Percentiles rank a stretch among this genome's conserved stretches.
Conservation (phyloP, 2,888 invertebrate species). For the Agriopis marginaria region DNA sequence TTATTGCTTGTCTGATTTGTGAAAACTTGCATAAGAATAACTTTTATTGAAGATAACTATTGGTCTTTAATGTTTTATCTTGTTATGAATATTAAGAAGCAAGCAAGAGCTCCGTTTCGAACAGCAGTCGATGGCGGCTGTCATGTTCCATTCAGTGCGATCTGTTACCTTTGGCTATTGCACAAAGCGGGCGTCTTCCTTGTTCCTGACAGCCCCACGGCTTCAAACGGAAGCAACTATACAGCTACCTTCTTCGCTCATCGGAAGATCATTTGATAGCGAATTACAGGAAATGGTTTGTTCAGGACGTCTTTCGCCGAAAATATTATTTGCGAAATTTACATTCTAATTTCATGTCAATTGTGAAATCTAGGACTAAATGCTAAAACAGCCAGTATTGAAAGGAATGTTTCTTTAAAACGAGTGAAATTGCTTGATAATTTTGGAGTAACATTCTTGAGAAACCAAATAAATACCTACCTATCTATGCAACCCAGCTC, state of each 20-base stretch:
- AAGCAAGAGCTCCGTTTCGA: slow-evolving; percentile 7
- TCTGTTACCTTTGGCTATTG: slow-evolving; percentile 35
- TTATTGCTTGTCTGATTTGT: no score
- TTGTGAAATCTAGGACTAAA: background rate
- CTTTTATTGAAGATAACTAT: background rate
- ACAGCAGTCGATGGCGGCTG: slow-evolving; percentile 24
- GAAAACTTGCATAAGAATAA: no score
- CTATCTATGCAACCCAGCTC: no score
- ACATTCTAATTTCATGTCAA: background rate
- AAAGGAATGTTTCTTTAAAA: background rate
- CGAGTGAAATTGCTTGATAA: background rate
- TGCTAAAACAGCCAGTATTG: background rate
- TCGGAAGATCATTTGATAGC: slow-evolving; percentile 26
- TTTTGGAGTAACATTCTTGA: background rate
- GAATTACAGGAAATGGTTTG: slow-evolving; percentile 20
- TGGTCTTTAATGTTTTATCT: background rate
- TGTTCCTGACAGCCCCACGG: slow-evolving; percentile 31
- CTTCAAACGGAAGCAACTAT: slow-evolving; percentile 30
- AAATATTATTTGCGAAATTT: slow-evolving; percentile 13
- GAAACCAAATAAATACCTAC: background rate
- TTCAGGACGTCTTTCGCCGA: slow-evolving; percentile 6
- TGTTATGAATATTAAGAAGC: background rate
- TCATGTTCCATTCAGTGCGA: slow-evolving; percentile 33
- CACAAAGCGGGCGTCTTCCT: slow-evolving; percentile 32
- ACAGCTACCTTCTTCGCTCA: slow-evolving; percentile 21